phyloP scores from a whole-genome alignment of 2,888 invertebrate genomes.

The Periphyllus acericola region DNA sequence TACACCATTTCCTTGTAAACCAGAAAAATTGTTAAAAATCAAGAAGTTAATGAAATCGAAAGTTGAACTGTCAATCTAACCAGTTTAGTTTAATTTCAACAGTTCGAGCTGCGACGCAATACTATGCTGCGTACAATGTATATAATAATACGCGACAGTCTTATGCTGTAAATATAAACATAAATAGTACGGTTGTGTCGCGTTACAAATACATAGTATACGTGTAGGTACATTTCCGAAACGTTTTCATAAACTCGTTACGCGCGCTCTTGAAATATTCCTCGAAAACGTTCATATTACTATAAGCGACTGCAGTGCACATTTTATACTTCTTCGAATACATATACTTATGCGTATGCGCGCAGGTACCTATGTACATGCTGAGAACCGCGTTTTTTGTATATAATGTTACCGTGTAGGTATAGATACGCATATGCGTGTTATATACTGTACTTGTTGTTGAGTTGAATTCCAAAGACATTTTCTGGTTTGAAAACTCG shows the following conservation, averaged over 20 bases:
- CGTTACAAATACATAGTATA: not conserved
- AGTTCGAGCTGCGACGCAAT: no score
- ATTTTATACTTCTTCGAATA: not conserved
- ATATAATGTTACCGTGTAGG: not conserved
- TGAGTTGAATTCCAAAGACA: not conserved
- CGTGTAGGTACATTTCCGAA: not conserved
- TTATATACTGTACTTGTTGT: not conserved
- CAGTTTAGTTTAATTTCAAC: no score
- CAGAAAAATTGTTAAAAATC: no score
- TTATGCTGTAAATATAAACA: no score
- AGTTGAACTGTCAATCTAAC: no score
- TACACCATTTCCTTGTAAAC: no score
- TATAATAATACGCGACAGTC: no score
- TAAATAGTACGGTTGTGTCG: not conserved
- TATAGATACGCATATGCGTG: no score
- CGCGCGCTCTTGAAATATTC: not conserved
- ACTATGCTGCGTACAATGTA: no score
- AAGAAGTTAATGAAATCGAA: no score
- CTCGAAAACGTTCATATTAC: not conserved
- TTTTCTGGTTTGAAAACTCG: slow-evolving; percentile 33
- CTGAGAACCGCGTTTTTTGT: not conserved
- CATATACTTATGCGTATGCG: no score
- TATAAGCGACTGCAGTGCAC: not conserved
- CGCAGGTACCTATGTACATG: no score
- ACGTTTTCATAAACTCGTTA: not conserved